These are phyloP conservation scores for Phalacrocorax brasilianus DNA, from an alignment of 2,113 vertebrate species.

Conservation along the genomic window DNA sequence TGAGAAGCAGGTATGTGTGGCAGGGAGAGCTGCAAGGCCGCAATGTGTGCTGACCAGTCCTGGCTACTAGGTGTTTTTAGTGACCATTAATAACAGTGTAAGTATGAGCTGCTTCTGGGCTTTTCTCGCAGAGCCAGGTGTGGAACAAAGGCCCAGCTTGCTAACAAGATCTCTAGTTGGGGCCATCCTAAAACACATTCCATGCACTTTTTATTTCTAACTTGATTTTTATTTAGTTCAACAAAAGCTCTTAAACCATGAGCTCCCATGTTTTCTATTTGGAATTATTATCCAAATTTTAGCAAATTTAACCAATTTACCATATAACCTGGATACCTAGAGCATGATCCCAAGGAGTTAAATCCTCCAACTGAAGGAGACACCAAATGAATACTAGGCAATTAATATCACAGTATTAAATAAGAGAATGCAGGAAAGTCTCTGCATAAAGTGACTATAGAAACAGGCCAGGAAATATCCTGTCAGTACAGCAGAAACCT, in stretches of 20 bases:
- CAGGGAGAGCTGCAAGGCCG: background rate
- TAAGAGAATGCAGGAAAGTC: background rate
- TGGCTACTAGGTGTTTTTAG: background rate
- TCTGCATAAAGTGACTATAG: background rate
- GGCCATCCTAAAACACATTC: background rate
- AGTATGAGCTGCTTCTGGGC: background rate
- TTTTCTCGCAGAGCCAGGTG: background rate
- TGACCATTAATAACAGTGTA: background rate
- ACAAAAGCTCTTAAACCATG: background rate
- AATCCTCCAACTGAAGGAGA: background rate
- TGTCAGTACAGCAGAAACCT: background rate
- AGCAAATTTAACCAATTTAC: background rate
- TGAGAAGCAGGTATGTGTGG: background rate
- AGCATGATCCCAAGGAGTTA: background rate
- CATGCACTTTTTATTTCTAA: background rate
- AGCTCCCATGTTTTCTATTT: background rate
- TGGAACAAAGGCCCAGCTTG: background rate
- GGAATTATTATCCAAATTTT: background rate
- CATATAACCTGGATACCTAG: background rate
- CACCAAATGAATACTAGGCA: background rate
- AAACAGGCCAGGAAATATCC: background rate
- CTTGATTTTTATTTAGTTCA: background rate
- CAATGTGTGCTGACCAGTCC: background rate
- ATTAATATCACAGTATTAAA: background rate
- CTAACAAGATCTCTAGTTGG: fast-evolving